Percentiles rank a stretch among this genome's conserved stretches.
These are phyloP conservation scores for Telmatochromis sp. DNA, from an alignment of 2,113 vertebrate species.

Conservation along the genomic window DNA sequence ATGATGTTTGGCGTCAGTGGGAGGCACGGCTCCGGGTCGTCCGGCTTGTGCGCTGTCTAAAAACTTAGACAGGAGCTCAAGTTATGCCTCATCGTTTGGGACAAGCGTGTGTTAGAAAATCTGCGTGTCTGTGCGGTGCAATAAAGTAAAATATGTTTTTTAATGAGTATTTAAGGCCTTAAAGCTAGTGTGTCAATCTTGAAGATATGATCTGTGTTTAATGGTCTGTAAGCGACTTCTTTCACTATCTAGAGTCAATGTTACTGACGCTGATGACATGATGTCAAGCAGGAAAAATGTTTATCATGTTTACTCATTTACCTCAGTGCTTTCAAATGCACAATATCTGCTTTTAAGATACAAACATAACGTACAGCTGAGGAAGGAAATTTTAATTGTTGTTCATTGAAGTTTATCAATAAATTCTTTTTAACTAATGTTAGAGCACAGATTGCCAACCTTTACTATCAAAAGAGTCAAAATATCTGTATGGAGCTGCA, in stretches of 20 bases:
- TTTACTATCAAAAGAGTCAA: not conserved
- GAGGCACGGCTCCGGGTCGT: constrained; percentile 5
- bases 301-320: not conserved
- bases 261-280: not conserved
- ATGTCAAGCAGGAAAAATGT: not conserved
- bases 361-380: not conserved
- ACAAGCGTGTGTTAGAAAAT: not conserved
- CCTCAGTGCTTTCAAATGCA: not conserved
- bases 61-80: not conserved
- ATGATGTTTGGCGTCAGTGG: constrained; percentile 38
- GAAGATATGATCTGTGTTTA: not conserved
- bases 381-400: not conserved
- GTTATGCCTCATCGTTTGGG: not conserved
- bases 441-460: not conserved
- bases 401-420: not conserved
- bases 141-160: not conserved
- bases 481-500: not conserved
- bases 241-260: not conserved
- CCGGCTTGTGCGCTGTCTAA: not conserved
- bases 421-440: fast-evolving
- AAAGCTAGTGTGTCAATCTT: not conserved
- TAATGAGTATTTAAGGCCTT: not conserved
- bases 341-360: not conserved
- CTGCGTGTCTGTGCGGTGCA: not conserved
- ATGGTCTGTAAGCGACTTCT: not conserved